phyloP scores from a whole-genome alignment of 2,797 vertebrate species.

The Bovichtus variegatus region DNA sequence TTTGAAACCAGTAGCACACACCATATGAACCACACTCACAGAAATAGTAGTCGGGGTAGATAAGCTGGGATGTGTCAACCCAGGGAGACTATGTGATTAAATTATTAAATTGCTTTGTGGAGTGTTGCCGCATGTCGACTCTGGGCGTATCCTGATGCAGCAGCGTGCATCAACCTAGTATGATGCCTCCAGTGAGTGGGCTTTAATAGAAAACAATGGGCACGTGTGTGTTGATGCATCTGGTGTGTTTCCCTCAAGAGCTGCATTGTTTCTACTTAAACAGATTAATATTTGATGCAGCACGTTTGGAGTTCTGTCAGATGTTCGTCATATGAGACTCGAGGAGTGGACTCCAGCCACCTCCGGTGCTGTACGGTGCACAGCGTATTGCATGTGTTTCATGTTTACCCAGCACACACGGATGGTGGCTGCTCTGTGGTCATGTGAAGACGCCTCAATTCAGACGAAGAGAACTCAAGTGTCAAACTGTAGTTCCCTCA shows the following conservation, averaged over 20 bases:
- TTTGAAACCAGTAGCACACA: neutral
- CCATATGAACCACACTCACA: neutral
- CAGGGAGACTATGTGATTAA: slow-evolving; percentile 9
- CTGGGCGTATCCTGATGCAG: neutral
- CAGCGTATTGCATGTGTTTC: slow-evolving; percentile 22
- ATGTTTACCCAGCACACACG: slow-evolving; percentile 8
- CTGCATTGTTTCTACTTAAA: slow-evolving; percentile 13
- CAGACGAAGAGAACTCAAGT: neutral
- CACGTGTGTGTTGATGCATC: slow-evolving; percentile 17
- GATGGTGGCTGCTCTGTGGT: slow-evolving; percentile 8
- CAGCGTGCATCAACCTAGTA: neutral
- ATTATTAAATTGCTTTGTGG: slow-evolving; percentile 19
- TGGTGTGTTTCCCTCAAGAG: slow-evolving; percentile 1
- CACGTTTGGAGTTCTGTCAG: slow-evolving; percentile 34
- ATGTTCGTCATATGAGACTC: slow-evolving; percentile 36
- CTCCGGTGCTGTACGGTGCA: neutral
- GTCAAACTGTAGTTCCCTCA: neutral
- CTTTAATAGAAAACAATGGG: slow-evolving; percentile 8
- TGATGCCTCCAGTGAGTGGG: slow-evolving; percentile 1
- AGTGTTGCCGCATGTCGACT: slow-evolving; percentile 1
- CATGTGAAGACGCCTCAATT: neutral
- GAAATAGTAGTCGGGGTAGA: neutral
- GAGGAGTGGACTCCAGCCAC: neutral
- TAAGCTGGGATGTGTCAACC: neutral
- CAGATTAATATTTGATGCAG: slow-evolving; percentile 45